Conservation (phyloP, 2,888 invertebrate species). For the Morinoia aosen region DNA sequence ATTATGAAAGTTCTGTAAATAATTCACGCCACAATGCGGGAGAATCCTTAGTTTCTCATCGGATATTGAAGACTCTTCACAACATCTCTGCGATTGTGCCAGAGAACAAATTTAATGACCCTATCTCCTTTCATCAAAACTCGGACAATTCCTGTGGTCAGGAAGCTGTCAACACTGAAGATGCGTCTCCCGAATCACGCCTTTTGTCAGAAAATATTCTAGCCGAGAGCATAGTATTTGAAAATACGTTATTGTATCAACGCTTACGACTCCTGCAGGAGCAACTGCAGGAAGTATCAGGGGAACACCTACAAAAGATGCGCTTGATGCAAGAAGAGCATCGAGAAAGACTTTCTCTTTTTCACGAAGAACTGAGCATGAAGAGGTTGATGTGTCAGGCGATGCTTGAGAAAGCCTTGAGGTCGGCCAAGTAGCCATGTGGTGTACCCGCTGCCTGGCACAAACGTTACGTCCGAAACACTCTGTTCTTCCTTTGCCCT, state of each 20-base stretch:
- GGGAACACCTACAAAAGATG: conserved; percentile 5
- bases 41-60: neutral
- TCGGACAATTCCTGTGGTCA: neutral
- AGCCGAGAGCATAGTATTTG: neutral
- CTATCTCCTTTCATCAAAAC: neutral
- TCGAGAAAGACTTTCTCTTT: neutral
- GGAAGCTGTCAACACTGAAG: neutral
- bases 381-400: conserved; percentile 27
- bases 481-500: neutral
- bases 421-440: neutral
- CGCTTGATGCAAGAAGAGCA: neutral
- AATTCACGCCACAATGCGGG: neutral
- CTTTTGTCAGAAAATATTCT: neutral
- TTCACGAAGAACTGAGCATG: conserved; percentile 15
- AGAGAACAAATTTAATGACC: neutral
- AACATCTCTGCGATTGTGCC: neutral
- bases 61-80: neutral
- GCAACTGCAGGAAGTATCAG: conserved; percentile 28
- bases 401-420: conserved; percentile 35
- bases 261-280: conserved; percentile 5
- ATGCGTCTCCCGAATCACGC: neutral
- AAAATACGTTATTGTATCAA: neutral
- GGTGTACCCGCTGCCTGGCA: neutral
- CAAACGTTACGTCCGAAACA: conserved; percentile 10
- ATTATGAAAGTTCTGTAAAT: neutral